These are phyloP conservation scores for Acipenser oxyrinchus DNA, from an alignment of 2,797 vertebrate species.

Conservation along the genomic window DNA sequence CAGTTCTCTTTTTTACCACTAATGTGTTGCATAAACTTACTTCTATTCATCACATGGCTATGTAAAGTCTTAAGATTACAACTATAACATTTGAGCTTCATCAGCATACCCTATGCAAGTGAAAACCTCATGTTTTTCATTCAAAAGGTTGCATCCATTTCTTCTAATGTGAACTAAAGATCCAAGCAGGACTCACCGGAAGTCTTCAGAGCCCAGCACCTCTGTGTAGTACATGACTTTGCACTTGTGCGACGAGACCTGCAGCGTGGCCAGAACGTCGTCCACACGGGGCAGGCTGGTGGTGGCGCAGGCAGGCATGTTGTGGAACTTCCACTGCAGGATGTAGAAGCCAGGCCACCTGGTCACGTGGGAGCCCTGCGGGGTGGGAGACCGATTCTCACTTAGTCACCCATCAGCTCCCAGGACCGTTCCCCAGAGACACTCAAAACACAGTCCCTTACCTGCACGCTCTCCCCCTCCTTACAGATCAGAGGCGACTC, in stretches of 20 bases:
- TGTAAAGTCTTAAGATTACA: not conserved
- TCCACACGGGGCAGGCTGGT: slow-evolving; percentile 84
- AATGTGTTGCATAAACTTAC: no score
- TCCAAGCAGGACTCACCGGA: slow-evolving; percentile 64
- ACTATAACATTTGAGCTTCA: not conserved
- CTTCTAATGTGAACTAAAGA: no score
- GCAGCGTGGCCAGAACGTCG: slow-evolving; percentile 85
- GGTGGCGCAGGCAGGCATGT: slow-evolving; percentile 67
- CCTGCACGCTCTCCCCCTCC: slow-evolving; percentile 93
- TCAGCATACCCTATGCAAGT: not conserved
- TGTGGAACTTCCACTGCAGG: slow-evolving; percentile 88
- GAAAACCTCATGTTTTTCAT: not conserved
- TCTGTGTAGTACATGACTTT: slow-evolving; percentile 97
- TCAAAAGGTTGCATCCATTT: not conserved
- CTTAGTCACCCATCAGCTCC: not conserved
- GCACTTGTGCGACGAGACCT: slow-evolving; percentile 93
- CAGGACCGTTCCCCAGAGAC: no score
- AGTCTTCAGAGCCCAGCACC: slow-evolving; percentile 85
- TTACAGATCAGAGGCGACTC: slow-evolving; percentile 78
- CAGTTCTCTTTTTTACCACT: no score
- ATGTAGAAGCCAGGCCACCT: slow-evolving; percentile 94
- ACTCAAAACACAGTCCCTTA: slow-evolving; percentile 30
- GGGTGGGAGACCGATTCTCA: slow-evolving; percentile 1
- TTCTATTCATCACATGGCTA: no score
- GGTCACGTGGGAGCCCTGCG: slow-evolving; percentile 86